Evolutionary conservation across 2,797 vertebrate genomes (phyloP), one percentile per base, ranked within the genome.

Genomic region (Parauchenoglanis punctatus): DNA sequence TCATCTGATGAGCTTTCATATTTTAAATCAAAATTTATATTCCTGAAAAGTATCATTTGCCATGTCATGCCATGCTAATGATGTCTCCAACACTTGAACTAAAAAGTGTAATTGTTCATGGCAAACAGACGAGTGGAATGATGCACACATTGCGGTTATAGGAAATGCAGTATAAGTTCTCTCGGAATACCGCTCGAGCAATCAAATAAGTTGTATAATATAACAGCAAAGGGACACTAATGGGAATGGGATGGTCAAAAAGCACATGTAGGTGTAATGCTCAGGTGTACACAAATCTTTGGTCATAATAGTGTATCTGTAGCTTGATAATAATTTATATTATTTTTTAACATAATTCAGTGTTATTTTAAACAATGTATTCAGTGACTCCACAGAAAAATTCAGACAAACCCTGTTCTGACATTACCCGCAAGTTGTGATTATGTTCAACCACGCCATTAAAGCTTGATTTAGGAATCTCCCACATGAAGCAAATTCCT

Each of bases 401-500:
- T 84, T 35, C 31, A 44, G 7, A 85, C 73, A 44, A 49, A 84
- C 83, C 58, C 8, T 15, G 18, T 61, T 44, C 17, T 63, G 35
- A 56, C 63, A 58, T 7, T 70, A n/a, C 35, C 35, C 35, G 12
- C 44, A 85, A 75, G 70, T 44, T 75, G 56, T 61, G 54, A 75
- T 75, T 73, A 59, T 82, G 61, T 49, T 73, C 23, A 75, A 61
- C 83, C 68, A 46, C 54, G 12, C 10, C 72, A 85, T 77, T 44
- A 52, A 72, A 65, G 81, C 81, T 68, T 52, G 17, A 83, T 68
- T 83, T 67, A 83, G 44, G 15, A 63, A 68, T 54, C 58, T 70
- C 28, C 83, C 83, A 84, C 83, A 84, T 72, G 52, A 84, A 85
- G 58, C 18, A 54, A 61, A 85, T 85, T 85, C 56, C 54, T 83